Evolutionary conservation across 2,113 vertebrate genomes (phyloP), one percentile per base, ranked within the genome.

Genomic region (Bufo bufo): DNA sequence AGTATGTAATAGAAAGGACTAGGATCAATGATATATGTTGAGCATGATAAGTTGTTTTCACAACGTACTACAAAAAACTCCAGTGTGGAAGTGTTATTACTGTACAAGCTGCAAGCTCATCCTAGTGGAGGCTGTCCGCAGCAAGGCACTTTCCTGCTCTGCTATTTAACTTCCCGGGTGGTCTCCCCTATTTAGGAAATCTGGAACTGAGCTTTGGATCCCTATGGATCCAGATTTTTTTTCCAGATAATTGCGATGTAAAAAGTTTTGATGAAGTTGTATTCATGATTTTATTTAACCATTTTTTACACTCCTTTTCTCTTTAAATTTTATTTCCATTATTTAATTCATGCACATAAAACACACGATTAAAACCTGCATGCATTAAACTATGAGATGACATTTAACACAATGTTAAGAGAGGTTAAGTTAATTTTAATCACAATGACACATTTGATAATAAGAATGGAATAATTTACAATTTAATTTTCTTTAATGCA

Each of bases 371-470:
- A 83, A 83, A 83, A 49, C 61, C 81, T 69, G 81, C 61, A 66
- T 83, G 63, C 81, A 83, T 83, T 66, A 83, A 66, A 83, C 58
- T 69, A 69, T 83, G 81, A 66, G 63, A 83, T 83, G 61, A 83
- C 81, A 83, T 83, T 83, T 83, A 66, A 69, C 61, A 83, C 81
- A 83, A 83, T 83, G 81, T 83, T 83, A 83, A 83, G 81, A 66
- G 81, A 83, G 81, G 81, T 83, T 83, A 83, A 83, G 69, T 83
- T 83, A 23, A 83, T 83, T 83, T 66, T 83, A 83, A 83, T 83
- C 63, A 83, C 65, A 83, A 83, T 83, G 81, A 83, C 81, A 83
- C 49, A 66, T 66, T 83, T 66, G 45, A 69, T 83, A 83, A 66
- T 61, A 43, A 63, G 81, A 66, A 83, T 52, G n/a, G 81, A 69